Base-by-base conservation (phyloP, 2,888 invertebrate genomes). In the Spodoptera picta region DNA sequence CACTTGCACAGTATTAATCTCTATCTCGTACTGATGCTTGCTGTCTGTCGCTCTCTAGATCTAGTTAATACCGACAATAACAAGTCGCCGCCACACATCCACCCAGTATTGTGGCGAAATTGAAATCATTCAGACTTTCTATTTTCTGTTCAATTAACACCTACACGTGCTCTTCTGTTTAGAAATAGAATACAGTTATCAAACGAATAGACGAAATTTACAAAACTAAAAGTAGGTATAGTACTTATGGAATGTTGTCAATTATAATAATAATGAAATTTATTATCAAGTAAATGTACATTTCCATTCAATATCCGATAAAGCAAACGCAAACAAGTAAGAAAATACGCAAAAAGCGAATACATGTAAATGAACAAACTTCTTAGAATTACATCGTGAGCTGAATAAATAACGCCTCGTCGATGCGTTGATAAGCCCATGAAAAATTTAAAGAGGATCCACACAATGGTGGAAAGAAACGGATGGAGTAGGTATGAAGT, bases 1-100 rank as follows among this genome's bases (percentile, higher is more conserved):
- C 91, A 90, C 90, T 91, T 89, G 91, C 87, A 87, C 87, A 82
- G 87, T 92, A 92, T 92, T 92, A 92, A 92, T 93, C 91, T 90
- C 85, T 90, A 88, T 89, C 88, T 87, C 73, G 81, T 86, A 85
- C 81, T 87, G 85, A 85, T 88, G 84, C 83, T 87, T 67, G 75
- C 82, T 82, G 87, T 66, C 67, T 75, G 73, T 67, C 68, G 83
- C 83, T 83, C 80, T 78, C 81, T 79, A 85, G 79, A 84, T 5
- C 83, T 86, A 85, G 82, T 87, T 87, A 83, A 86, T 85, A 86
- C 66, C 80, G 73, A 84, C 85, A 85, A 86, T 87, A 89, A 84
- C 85, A 75, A 76, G 65, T 77, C 69, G 27, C 61, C 60, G 41
- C 49, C 47, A 31, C 60, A 57, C 52, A 50, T 41, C 80, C 41